These are phyloP conservation scores for Nasonia oneida DNA, from an alignment of 2,888 invertebrate species.

Conservation along the genomic window DNA sequence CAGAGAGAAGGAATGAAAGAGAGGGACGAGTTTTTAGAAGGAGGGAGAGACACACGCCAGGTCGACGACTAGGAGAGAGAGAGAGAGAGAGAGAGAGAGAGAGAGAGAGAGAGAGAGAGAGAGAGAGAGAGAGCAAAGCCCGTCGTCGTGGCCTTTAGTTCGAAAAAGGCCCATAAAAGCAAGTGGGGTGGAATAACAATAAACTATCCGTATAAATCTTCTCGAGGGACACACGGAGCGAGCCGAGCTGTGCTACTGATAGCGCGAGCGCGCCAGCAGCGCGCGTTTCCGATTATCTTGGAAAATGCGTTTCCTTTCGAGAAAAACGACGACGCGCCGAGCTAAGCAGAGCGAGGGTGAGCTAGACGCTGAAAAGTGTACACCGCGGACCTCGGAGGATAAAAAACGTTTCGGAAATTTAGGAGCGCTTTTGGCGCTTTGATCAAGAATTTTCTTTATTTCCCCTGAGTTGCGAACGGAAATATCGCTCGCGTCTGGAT, in stretches of 20 bases:
- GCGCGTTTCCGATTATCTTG: conserved; percentile 72
- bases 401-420: conserved; percentile 26
- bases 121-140: conserved; percentile 26
- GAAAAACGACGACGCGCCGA: conserved; percentile 60
- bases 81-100: background rate
- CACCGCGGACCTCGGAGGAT: conserved; percentile 8
- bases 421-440: background rate
- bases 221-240: conserved; percentile 69
- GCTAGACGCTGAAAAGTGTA: conserved; percentile 54
- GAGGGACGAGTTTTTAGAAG: background rate
- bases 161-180: conserved; percentile 74
- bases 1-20: background rate
- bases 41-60: conserved; percentile 23
- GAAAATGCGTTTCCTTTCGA: conserved; percentile 74
- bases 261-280: conserved; percentile 41
- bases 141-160: conserved; percentile 60
- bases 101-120: background rate
- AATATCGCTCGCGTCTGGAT: conserved; percentile 28
- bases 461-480: background rate
- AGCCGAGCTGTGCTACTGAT: conserved; percentile 49
- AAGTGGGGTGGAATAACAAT: conserved; percentile 76
- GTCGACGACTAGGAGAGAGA: conserved; percentile 37
- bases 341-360: conserved; percentile 27
- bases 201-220: conserved; percentile 76
- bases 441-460: conserved; percentile 18